Evolutionary conservation across 1,140 invertebrate genomes (phyloP).

Genomic region (Papilio machaon): DNA sequence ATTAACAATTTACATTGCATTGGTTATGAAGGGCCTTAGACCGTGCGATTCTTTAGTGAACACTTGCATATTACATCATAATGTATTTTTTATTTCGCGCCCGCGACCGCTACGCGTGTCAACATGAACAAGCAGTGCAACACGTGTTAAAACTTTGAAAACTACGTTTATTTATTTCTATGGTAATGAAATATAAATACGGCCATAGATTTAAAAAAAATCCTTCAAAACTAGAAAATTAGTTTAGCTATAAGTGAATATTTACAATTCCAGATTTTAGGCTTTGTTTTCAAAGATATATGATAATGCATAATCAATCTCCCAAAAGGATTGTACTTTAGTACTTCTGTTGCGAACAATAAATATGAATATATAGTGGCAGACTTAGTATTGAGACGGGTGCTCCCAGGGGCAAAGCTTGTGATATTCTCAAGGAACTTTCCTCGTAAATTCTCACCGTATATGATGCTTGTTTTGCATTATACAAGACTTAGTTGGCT

Average conservation of each 20-base stretch:
- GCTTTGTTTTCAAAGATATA: neutral
- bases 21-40: no score
- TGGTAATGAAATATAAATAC: no score
- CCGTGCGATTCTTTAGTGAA: no score
- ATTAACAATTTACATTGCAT: no score
- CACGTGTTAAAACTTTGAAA: no score
- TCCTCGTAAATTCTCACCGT: slow-evolving; percentile 34
- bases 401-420: slow-evolving; percentile 33
- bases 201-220: no score
- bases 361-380: slow-evolving; percentile 36
- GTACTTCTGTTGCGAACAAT: slow-evolving; percentile 35
- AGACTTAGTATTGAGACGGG: slow-evolving; percentile 38
- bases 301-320: slow-evolving; percentile 28
- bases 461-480: slow-evolving; percentile 37
- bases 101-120: no score
- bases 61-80: no score
- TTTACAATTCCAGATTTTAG: neutral
- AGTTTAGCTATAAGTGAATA: neutral
- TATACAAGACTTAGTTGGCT: slow-evolving; percentile 38
- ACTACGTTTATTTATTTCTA: no score
- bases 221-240: no score
- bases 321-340: slow-evolving; percentile 30
- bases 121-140: no score
- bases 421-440: slow-evolving; percentile 39
- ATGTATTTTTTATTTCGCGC: no score